Evolutionary conservation across 2,113 vertebrate species (phyloP), one percentile per base, ranked within the genome.

Genomic region (Calyptommatus sinebrachiatus): DNA sequence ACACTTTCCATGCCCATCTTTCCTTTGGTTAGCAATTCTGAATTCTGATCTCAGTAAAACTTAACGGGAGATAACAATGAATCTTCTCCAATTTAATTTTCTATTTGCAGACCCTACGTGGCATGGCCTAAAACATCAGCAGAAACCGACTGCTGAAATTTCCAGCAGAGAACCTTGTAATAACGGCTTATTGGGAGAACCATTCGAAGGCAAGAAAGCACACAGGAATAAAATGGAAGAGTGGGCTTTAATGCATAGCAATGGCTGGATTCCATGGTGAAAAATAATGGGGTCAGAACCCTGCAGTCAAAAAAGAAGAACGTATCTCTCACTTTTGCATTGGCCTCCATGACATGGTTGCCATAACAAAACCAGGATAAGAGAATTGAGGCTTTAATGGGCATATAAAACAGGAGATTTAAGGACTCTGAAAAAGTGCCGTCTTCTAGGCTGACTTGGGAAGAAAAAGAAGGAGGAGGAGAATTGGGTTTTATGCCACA

Each of bases 91-190:
- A 65, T 0, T 28, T 0, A 7, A 18, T 8, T n/a, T 21, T 24
- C 62, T 72, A 50, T 24, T 57, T 70, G 46, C 26, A 73, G 28
- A 29, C 0, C 0, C 0, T 0, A 41, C 20, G 69, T 75, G 41
- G 1, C 0, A 31, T 8, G 3, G 0, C 1, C 26, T 20, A 45
- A 31, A 22, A 20, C 65, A 24, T 24, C 46, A 65, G 0, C 0
- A 1, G 7, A 0, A 1, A 46, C 4, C 71, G 28, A 31, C 46
- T 7, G 76, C 71, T 2, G 1, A 53, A 28, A 53, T 8, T 63
- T 16, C 8, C 50, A 24, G 1, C 0, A 60, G 7, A 16, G 4
- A 62, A 46, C n/a, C 0, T 24, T 46, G 35, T 26, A 46, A 76
- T 63, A 31, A 74, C 57, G 46, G 7, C 22, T 0, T 22, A 31